Base-by-base conservation (phyloP, 1,140 invertebrate genomes). In the Leptinotarsa defecta region DNA sequence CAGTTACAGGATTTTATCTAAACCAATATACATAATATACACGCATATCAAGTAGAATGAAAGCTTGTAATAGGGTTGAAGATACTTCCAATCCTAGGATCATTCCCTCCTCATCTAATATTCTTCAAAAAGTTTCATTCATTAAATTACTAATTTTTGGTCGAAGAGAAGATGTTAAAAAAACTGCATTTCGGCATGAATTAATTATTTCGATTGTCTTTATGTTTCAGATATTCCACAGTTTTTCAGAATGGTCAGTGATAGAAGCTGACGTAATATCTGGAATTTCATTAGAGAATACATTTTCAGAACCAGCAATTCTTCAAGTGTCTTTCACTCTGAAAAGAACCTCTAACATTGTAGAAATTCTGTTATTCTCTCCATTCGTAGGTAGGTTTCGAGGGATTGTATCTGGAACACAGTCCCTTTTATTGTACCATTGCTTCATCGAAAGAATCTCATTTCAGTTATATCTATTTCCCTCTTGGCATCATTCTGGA, bases 401-500 rank as follows among this genome's bases (percentile, higher is more conserved):
- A 43, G 34, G 11, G 8, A 43, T 43, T 3, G 8, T 43, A 43
- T 43, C 34, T 43, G 34, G 8, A 34, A 34, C 34, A 34, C 8
- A 34, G 34, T 11, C 34, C 11, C 34, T 43, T 0, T 11, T 11
- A 43, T 43, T 43, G 1, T 43, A 11, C 8, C 8, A 43, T 3
- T 43, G 34, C 8, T 43, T 11, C 2, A 43, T 43, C 34, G 34
- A 11, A 43, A 43, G 2, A 43, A 43, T 43, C 34, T 43, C 34
- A 11, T 83, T 84, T 79, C 63, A 85, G 84, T 84, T 74, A 78
- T 81, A 68, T 62, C 78, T 24, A 68, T 77, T 48, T 80, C 73
- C 15, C 52, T 83, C 17, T 72, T 85, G 13, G 69, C 77, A 13
- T 78, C 80, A 57, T 85, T 85, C 71, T 85, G 84, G 79, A 71